phyloP scores from a whole-genome alignment of 2,888 invertebrate genomes.

The Synanthedon tipuliformis region DNA sequence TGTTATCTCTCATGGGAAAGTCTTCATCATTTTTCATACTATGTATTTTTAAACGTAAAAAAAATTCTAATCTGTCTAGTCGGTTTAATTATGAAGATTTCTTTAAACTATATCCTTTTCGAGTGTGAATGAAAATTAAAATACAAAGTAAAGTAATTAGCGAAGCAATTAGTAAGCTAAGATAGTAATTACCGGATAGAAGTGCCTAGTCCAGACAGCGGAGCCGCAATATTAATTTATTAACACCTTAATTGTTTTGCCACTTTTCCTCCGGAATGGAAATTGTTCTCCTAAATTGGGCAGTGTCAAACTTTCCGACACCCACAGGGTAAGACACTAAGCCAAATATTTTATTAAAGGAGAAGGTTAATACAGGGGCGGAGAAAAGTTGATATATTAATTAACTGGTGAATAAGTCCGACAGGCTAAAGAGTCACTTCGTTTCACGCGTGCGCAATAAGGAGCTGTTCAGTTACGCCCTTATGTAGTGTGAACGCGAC shows the following conservation, averaged over 20 bases:
- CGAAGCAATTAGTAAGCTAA: constrained; percentile 15
- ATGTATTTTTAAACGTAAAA: too few species aligned
- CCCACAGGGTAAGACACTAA: constrained; percentile 6
- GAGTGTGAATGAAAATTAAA: constrained; percentile 14
- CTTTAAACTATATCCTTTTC: neutral
- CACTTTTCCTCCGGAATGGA: constrained; percentile 7
- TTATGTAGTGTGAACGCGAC: constrained; percentile 51
- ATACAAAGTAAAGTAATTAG: constrained; percentile 22
- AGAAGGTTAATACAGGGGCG: constrained; percentile 54
- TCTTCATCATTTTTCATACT: too few species aligned
- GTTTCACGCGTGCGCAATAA: constrained; percentile 57
- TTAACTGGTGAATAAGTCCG: constrained; percentile 66
- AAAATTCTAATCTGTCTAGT: neutral
- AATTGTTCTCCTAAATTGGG: constrained; percentile 1
- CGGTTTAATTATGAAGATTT: neutral
- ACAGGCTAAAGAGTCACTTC: constrained; percentile 59
- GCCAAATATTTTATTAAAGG: constrained; percentile 48
- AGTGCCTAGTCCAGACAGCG: constrained; percentile 20
- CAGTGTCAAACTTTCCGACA: constrained; percentile 6
- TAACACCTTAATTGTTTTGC: constrained; percentile 22
- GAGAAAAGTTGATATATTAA: constrained; percentile 68
- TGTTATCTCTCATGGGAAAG: too few species aligned
- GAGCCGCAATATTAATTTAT: constrained; percentile 28
- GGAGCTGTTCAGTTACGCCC: constrained; percentile 44
- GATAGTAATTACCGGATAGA: constrained; percentile 21